phyloP scores from a whole-genome alignment of 2,113 vertebrate genomes.

The Loxodonta africana region DNA sequence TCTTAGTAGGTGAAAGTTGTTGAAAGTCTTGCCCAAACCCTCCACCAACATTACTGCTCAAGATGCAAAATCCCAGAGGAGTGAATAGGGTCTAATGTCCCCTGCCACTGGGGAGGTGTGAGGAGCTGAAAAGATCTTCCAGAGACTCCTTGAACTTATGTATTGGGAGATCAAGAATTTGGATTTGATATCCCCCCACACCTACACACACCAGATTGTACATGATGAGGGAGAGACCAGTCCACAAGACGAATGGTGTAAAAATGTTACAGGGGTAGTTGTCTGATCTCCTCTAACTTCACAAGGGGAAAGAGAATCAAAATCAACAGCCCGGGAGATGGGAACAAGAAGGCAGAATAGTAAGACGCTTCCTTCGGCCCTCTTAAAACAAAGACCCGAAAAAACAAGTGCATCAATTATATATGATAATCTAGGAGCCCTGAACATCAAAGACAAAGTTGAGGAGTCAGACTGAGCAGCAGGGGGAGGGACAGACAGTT shows the following conservation, averaged over 20 bases:
- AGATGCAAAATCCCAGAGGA: conserved; percentile 1
- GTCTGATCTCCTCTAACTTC: too few species aligned
- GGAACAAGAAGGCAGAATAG: too few species aligned
- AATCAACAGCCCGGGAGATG: too few species aligned
- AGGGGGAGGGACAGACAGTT: too few species aligned
- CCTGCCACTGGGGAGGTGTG: background rate
- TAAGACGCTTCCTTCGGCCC: too few species aligned
- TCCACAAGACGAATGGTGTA: background rate
- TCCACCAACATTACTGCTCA: background rate
- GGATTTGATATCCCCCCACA: background rate
- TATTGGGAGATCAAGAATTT: background rate
- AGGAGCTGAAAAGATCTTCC: background rate
- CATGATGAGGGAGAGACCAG: background rate
- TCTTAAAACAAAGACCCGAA: too few species aligned
- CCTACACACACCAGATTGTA: background rate
- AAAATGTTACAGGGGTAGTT: too few species aligned
- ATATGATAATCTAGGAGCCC: too few species aligned
- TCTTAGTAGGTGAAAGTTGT: background rate
- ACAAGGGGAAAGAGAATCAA: too few species aligned
- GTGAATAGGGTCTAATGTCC: background rate
- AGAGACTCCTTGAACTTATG: background rate
- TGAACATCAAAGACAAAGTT: too few species aligned
- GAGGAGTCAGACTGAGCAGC: too few species aligned
- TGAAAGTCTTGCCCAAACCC: background rate
- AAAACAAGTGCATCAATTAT: too few species aligned